These are phyloP conservation scores for Amphimedon queenslandica DNA, from an alignment of 37 sponge, comb jelly and placozoan species.

Conservation along the genomic window DNA sequence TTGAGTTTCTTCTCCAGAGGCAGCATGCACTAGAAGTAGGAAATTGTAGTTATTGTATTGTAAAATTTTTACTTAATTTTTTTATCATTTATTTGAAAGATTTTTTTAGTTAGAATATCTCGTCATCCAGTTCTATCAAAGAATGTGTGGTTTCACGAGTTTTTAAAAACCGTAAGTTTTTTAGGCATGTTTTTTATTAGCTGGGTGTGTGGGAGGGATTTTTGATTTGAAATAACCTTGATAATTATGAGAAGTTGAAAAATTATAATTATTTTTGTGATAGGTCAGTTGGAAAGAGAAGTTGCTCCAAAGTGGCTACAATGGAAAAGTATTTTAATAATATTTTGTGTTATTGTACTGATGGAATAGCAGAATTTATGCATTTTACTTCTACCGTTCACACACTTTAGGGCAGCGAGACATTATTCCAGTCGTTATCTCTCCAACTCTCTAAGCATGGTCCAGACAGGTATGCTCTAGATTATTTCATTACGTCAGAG, in stretches of 20 bases:
- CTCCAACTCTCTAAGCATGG: slow-evolving; percentile 25
- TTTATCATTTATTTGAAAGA: slow-evolving; percentile 14
- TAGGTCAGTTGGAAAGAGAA: slow-evolving; percentile 33
- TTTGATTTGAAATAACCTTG: too few species aligned
- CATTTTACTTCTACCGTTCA: too few species aligned
- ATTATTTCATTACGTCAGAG: too few species aligned
- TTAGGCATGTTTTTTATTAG: too few species aligned
- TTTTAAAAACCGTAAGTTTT: slow-evolving; percentile 30
- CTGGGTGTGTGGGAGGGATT: too few species aligned
- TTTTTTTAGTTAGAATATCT: slow-evolving; percentile 64
- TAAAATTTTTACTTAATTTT: too few species aligned
- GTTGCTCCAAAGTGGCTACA: slow-evolving; percentile 10
- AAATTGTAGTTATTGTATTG: too few species aligned
- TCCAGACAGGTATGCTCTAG: slow-evolving; percentile 14
- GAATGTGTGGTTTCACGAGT: slow-evolving; percentile 74
- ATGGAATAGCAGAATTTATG: too few species aligned
- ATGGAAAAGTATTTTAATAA: slow-evolving; percentile 3
- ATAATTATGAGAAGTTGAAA: too few species aligned
- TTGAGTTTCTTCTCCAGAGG: slow-evolving; percentile 52
- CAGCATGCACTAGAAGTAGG: slow-evolving; percentile 69
- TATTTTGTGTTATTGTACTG: too few species aligned
- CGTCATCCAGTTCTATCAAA: slow-evolving; percentile 52
- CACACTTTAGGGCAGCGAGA: slow-evolving; percentile 5
- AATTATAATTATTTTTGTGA: not conserved
- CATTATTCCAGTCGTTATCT: slow-evolving; percentile 8